These are phyloP conservation scores for Caenorhabditis sp. DNA, from an alignment of 2,888 invertebrate genomes.

Conservation along the genomic window DNA sequence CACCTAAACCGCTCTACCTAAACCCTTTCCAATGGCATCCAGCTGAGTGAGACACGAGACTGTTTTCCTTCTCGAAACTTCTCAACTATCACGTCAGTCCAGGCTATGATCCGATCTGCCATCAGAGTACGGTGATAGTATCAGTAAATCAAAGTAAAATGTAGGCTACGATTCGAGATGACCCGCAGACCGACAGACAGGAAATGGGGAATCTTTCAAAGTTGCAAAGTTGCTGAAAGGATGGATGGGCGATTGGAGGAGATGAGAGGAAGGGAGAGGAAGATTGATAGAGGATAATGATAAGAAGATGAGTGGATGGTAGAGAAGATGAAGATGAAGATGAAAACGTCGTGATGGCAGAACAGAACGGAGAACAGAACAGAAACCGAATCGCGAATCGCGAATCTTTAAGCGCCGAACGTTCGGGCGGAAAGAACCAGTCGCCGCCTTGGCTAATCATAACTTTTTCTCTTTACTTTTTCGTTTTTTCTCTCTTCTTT, in stretches of 20 bases:
- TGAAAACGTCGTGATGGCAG: not conserved
- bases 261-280: not conserved
- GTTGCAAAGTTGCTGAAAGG: constrained; percentile 1
- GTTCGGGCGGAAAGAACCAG: constrained; percentile 42
- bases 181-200: no score
- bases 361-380: constrained; percentile 1
- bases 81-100: constrained; percentile 1
- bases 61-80: not conserved
- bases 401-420: no score
- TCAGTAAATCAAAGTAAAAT: constrained; percentile 11
- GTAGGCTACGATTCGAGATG: constrained; percentile 23
- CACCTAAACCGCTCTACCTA: no score
- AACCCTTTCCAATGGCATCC: not conserved
- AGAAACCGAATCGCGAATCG: no score
- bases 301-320: not conserved
- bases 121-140: no score
- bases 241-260: not conserved
- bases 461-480: constrained; percentile 37
- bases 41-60: not conserved
- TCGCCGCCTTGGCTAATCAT: constrained; percentile 45
- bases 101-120: not conserved
- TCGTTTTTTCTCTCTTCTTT: constrained; percentile 4
- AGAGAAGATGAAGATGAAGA: not conserved
- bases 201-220: no score
- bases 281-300: constrained; percentile 1